phyloP scores from a whole-genome alignment of 2,888 invertebrate genomes.

The Mesorhabditis spiculigera region DNA sequence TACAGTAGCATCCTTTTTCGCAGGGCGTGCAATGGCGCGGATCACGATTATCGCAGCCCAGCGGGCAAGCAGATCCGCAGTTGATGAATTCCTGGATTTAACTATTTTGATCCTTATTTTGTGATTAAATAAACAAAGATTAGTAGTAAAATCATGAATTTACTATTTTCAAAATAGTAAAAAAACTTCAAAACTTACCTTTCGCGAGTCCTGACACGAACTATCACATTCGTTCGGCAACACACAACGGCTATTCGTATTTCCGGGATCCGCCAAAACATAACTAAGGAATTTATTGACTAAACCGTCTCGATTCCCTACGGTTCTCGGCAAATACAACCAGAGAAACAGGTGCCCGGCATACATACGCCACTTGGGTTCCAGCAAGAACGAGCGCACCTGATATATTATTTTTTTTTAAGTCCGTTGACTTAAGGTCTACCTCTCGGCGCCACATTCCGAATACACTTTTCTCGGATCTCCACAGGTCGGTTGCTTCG shows the following conservation, averaged over 20 bases:
- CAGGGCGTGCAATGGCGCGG: conserved; percentile 49
- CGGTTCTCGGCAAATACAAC: conserved; percentile 44
- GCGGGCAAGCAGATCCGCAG: conserved; percentile 49
- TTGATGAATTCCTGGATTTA: conserved; percentile 33
- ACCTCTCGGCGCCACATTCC: conserved; percentile 27
- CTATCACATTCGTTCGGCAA: conserved; percentile 42
- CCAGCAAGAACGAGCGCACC: conserved; percentile 35
- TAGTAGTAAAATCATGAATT: background rate
- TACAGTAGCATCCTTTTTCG: conserved; percentile 51
- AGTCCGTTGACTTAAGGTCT: background rate
- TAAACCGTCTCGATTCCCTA: conserved; percentile 14
- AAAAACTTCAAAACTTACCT: conserved; percentile 9
- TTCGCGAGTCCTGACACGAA: conserved; percentile 31
- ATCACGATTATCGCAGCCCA: conserved; percentile 49
- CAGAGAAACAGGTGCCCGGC: conserved; percentile 32
- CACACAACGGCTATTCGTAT: conserved; percentile 38
- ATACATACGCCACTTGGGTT: conserved; percentile 34
- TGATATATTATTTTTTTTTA: conserved; percentile 9
- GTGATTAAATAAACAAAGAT: background rate
- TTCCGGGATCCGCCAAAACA: conserved; percentile 24
- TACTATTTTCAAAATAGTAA: background rate
- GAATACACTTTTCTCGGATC: conserved; percentile 41
- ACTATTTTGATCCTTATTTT: no score
- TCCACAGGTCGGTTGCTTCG: conserved; percentile 15
- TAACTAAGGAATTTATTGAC: background rate